Percentiles rank a stretch among this genome's conserved stretches.
Evolutionary conservation across 2,797 vertebrate species (phyloP).

Genomic region (Sebastes iracundus): DNA sequence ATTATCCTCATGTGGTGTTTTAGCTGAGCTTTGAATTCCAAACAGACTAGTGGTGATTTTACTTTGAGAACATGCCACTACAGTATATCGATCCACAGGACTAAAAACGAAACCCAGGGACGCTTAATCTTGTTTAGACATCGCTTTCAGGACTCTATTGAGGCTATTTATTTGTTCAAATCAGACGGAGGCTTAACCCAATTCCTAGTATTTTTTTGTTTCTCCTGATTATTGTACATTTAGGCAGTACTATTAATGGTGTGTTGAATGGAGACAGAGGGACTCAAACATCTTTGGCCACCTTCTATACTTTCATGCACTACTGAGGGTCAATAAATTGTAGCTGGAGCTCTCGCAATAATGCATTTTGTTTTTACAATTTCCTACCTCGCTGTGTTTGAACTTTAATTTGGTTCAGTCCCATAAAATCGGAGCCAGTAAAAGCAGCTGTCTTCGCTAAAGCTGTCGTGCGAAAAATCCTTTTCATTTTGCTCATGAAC

Average conservation of each 20-base stretch:
- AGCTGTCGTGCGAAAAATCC: neutral
- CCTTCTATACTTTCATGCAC: neutral
- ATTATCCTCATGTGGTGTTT: slow-evolving; percentile 18
- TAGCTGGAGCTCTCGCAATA: neutral
- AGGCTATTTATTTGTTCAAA: neutral
- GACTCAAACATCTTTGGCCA: neutral
- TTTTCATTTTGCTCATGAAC: neutral
- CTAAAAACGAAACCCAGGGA: neutral
- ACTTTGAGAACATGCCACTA: neutral
- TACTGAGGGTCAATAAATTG: neutral
- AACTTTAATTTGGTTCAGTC: neutral
- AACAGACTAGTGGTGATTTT: slow-evolving; percentile 6
- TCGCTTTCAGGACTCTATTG: neutral
- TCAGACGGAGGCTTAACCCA: neutral
- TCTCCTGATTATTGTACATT: neutral
- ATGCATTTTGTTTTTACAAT: neutral
- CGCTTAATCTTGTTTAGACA: neutral
- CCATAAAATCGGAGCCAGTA: neutral
- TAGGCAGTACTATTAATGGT: neutral
- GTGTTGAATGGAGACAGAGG: neutral
- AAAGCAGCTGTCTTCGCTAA: neutral
- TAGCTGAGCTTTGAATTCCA: slow-evolving; percentile 8
- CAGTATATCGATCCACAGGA: neutral
- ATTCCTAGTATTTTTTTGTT: neutral
- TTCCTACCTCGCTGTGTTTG: neutral